Percentiles rank a stretch among this genome's conserved stretches.
Conservation (phyloP, 2,888 invertebrate genomes). For the Leptinotarsa tumamoca region DNA sequence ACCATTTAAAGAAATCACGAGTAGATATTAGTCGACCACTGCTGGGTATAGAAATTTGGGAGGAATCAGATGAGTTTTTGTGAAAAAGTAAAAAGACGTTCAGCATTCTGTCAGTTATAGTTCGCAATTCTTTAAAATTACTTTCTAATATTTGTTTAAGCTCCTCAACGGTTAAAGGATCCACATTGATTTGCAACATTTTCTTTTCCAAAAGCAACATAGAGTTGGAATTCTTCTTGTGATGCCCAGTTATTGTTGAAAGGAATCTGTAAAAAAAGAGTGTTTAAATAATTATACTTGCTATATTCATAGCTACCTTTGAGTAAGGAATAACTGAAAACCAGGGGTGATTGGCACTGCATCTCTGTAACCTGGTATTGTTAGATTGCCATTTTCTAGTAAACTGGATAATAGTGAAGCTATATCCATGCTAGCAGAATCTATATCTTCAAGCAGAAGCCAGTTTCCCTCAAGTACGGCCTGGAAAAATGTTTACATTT, state of each 20-base stretch:
- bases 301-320: constrained; percentile 70
- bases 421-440: constrained; percentile 93
- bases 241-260: constrained; percentile 72
- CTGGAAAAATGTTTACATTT: constrained; percentile 60
- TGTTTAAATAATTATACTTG: constrained; percentile 11
- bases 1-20: constrained; percentile 94
- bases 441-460: constrained; percentile 95
- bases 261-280: constrained; percentile 68
- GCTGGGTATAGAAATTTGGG: constrained; percentile 56
- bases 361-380: constrained; percentile 91
- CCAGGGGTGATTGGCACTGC: constrained; percentile 83
- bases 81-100: constrained; percentile 87
- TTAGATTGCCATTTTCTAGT: constrained; percentile 83
- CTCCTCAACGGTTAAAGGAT: constrained; percentile 82
- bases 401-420: constrained; percentile 88
- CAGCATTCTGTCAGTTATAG: constrained; percentile 81
- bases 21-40: constrained; percentile 80
- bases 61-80: constrained; percentile 63
- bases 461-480: constrained; percentile 89
- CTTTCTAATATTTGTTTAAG: constrained; percentile 78
- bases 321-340: constrained; percentile 94
- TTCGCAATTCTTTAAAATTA: constrained; percentile 78
- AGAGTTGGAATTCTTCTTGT: constrained; percentile 73
- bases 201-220: constrained; percentile 83
- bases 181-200: constrained; percentile 83